A percentile compares a stretch with the other conserved stretches of the same genome.
Conservation (phyloP, 2,888 invertebrate genomes). For the Cancer borealis region DNA sequence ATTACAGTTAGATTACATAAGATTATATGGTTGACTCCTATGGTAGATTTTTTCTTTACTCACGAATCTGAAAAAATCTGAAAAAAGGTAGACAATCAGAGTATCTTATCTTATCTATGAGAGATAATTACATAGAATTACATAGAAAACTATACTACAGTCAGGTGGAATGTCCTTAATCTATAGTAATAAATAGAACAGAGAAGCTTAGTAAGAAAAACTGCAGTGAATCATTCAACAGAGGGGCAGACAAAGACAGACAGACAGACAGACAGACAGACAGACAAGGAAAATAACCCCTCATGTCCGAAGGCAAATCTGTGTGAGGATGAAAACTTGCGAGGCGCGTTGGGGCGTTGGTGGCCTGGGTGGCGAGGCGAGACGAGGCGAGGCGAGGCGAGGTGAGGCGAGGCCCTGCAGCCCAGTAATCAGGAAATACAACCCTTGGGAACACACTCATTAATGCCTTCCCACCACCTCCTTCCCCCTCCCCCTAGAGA, state of each 20-base stretch:
- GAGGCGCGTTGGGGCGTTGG: not conserved
- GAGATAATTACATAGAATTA: no score
- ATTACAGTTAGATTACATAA: not conserved
- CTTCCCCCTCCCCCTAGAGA: not conserved
- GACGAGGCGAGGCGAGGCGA: not conserved
- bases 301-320: conserved; percentile 31
- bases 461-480: conserved; percentile 45
- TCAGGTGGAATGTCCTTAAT: no score
- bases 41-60: not conserved
- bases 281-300: not conserved
- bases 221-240: not conserved
- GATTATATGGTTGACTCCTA: not conserved
- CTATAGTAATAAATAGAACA: no score
- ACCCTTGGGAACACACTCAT: conserved; percentile 65
- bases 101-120: not conserved
- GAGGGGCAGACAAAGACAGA: conserved; percentile 30
- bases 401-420: not conserved
- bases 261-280: not conserved
- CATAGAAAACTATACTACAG: no score
- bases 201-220: no score
- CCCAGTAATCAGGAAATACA: conserved; percentile 45
- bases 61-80: not conserved
- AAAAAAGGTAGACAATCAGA: not conserved
- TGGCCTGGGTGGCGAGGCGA: not conserved
- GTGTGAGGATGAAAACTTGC: not conserved